A percentile compares a stretch with the other conserved stretches of the same genome.
phyloP scores from a whole-genome alignment of 2,888 invertebrate genomes.

The Leptinotarsa peninsularis region DNA sequence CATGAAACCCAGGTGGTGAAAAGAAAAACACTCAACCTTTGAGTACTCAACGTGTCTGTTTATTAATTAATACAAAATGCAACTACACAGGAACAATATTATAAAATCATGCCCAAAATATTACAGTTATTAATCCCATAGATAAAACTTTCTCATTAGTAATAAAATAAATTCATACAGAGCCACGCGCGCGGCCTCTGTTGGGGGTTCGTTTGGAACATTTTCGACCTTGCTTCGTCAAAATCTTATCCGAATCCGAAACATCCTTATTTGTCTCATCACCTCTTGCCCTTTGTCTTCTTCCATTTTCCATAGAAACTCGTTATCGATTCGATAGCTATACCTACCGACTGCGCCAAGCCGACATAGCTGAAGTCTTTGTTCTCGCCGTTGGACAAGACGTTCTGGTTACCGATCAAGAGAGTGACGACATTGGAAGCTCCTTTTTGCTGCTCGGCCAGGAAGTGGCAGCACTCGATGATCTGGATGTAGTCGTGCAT shows the following conservation, averaged over 20 bases:
- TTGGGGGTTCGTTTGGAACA: conserved; percentile 29
- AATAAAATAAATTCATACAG: conserved; percentile 42
- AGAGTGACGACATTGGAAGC: conserved; percentile 79
- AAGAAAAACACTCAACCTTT: neutral
- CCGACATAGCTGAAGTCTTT: conserved; percentile 79
- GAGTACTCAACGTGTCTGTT: conserved; percentile 38
- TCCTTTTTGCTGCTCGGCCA: conserved; percentile 72
- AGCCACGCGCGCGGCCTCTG: conserved; percentile 28
- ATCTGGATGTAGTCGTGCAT: conserved; percentile 83
- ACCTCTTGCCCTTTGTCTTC: conserved; percentile 76
- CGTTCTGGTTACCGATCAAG: conserved; percentile 74
- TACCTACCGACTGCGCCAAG: conserved; percentile 83
- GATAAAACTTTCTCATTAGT: conserved; percentile 42
- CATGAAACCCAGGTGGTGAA: neutral
- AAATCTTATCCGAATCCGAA: conserved; percentile 37
- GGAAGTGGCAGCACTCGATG: conserved; percentile 85
- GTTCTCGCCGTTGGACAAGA: conserved; percentile 65
- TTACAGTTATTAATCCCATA: conserved; percentile 41
- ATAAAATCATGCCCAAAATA: conserved; percentile 46
- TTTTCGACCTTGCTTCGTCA: conserved; percentile 30
- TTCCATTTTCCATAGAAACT: conserved; percentile 90
- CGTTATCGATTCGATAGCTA: conserved; percentile 84
- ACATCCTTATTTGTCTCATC: conserved; percentile 49
- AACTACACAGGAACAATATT: conserved; percentile 49
- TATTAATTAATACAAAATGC: conserved; percentile 47